phyloP scores from a whole-genome alignment of 2,797 vertebrate species.

The Etheostoma perlongum region DNA sequence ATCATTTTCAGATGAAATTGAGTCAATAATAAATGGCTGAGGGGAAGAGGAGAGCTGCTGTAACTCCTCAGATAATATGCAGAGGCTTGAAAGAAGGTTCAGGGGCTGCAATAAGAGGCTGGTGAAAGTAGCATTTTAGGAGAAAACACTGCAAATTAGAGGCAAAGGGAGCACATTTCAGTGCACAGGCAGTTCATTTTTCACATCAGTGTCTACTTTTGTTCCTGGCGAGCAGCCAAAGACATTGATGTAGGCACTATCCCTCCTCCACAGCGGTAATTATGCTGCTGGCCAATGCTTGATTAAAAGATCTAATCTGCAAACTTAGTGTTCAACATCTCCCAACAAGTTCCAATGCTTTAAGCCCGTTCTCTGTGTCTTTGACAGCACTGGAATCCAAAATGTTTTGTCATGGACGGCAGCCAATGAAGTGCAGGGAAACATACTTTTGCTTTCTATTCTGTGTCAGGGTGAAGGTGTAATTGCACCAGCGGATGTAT shows the following conservation, averaged over 20 bases:
- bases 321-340: slow-evolving; percentile 75
- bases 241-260: slow-evolving; percentile 73
- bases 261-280: slow-evolving; percentile 76
- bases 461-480: slow-evolving; percentile 68
- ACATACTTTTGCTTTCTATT: slow-evolving; percentile 71
- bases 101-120: slow-evolving; percentile 43
- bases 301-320: slow-evolving; percentile 81
- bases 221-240: slow-evolving; percentile 71
- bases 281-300: slow-evolving; percentile 72
- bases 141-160: slow-evolving; percentile 62
- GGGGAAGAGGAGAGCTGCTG: slow-evolving; percentile 36
- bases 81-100: slow-evolving; percentile 35
- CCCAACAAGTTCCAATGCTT: slow-evolving; percentile 68
- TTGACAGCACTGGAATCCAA: slow-evolving; percentile 25
- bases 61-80: slow-evolving; percentile 49
- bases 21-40: slow-evolving; percentile 67
- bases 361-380: slow-evolving; percentile 49
- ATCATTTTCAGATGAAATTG: slow-evolving; percentile 66
- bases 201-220: slow-evolving; percentile 75
- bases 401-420: slow-evolving; percentile 50
- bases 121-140: slow-evolving; percentile 56
- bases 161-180: slow-evolving; percentile 65
- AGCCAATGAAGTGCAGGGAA: slow-evolving; percentile 57
- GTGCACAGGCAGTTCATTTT: slow-evolving; percentile 68
- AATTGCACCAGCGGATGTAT: slow-evolving; percentile 71